Percentiles rank a stretch among this genome's conserved stretches.
phyloP scores from a whole-genome alignment of 2,888 invertebrate species.

The Artemia sinica region DNA sequence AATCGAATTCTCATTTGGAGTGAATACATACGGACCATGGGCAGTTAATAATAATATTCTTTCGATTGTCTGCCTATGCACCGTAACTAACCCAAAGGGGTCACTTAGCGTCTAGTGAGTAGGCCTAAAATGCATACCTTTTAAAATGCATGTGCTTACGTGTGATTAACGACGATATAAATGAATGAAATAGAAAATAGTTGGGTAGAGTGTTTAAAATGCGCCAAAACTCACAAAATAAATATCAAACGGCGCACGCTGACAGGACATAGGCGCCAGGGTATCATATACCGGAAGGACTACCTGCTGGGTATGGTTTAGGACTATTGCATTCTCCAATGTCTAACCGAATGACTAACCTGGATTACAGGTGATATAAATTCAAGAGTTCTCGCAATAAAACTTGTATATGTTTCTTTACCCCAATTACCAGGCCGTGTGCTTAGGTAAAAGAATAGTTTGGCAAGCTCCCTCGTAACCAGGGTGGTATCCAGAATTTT shows the following conservation, averaged over 20 bases:
- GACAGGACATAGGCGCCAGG: slow-evolving; percentile 9
- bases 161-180: slow-evolving; percentile 14
- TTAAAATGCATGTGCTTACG: not conserved
- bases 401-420: too few species aligned
- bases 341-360: too few species aligned
- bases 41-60: too few species aligned
- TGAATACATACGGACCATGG: too few species aligned
- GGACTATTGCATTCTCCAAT: not conserved
- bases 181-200: slow-evolving; percentile 12
- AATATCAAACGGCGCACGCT: slow-evolving; percentile 11
- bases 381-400: too few species aligned
- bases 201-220: slow-evolving; percentile 13
- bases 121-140: not conserved
- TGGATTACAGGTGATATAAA: too few species aligned
- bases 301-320: slow-evolving; percentile 8
- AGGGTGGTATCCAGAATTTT: too few species aligned
- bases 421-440: too few species aligned
- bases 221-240: slow-evolving; percentile 13
- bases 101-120: slow-evolving; percentile 5
- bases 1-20: too few species aligned
- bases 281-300: slow-evolving; percentile 1
- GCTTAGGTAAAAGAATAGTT: too few species aligned
- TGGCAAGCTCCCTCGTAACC: too few species aligned
- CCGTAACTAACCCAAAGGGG: slow-evolving; percentile 2
- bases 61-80: not conserved